Evolutionary conservation across 2,113 vertebrate genomes (phyloP), one percentile per base, ranked within the genome.

Genomic region (Neotoma lepida): DNA sequence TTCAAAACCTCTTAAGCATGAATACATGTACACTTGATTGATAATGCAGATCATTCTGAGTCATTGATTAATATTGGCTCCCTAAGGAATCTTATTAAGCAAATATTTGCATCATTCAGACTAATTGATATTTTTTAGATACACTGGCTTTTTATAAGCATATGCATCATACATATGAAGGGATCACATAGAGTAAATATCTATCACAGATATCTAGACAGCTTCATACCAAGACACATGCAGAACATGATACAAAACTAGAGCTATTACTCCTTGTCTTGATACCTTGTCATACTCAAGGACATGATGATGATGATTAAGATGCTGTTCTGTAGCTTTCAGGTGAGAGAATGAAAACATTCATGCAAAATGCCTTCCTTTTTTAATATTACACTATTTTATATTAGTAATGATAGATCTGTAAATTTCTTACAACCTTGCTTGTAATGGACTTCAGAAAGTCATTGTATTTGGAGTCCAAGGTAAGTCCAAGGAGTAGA

Each of bases 81-180:
- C 86, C 82, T 73, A 89, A 89, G 74, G 82, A 95, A 18, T 92
- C 49, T 84, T 94, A 95, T 71, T 86, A 95, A 64, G 56, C 49
- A 95, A 96, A 94, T 95, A 96, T 95, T 97, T 95, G 35, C 68
- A 96, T 95, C 44, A 88, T 96, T 94, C 89, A 92, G 58, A 70
- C 28, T 91, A 90, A 96, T 10, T 93, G 51, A 92, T 94, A 86
- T 95, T 92, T 93, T 41, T 94, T 95, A 87, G 41, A 84, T 44
- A 70, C 54, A 85, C 10, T 76, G 28, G 17, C 44, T 63, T 95
- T 94, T 91, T 90, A 76, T 7, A 96, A 92, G 41, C 0, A 2
- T 58, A 87, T 85, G 28, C 1, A 76, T 4, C 51, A 86, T 58
- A 51, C 22, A 30, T 78, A 89, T 92, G 58, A 18, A 96, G 88